Evolutionary conservation across 2,888 invertebrate genomes (phyloP).

Genomic region (Drosophila sordidula): DNA sequence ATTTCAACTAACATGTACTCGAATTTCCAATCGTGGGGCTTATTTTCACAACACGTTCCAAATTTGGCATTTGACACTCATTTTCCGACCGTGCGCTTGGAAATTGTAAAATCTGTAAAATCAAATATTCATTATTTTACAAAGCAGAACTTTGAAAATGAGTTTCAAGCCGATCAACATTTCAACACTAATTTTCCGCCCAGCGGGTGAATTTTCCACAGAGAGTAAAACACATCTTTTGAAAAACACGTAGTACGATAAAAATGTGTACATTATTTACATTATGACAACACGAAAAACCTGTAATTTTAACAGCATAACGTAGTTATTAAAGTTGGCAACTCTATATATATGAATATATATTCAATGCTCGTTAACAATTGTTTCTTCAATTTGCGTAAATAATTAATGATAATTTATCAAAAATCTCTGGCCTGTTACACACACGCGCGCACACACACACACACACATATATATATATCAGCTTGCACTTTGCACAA

Average conservation of each 20-base stretch:
- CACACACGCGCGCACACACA: neutral
- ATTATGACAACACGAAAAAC: neutral
- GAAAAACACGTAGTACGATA: too few relatives aligned
- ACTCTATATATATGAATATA: neutral
- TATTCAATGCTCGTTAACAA: slow-evolving; percentile 5
- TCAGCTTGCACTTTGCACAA: slow-evolving; percentile 35
- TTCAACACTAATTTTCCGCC: neutral
- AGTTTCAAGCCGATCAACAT: neutral
- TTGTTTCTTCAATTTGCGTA: slow-evolving; percentile 37
- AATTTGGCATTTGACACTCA: neutral
- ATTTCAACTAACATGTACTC: neutral
- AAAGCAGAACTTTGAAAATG: too few relatives aligned
- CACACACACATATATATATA: slow-evolving; percentile 10
- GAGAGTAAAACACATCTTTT: too few relatives aligned
- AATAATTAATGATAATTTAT: slow-evolving; percentile 55
- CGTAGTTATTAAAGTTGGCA: neutral
- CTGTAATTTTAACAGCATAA: neutral
- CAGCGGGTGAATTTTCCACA: too few relatives aligned
- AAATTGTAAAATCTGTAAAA: too few relatives aligned
- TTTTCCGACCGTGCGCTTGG: neutral
- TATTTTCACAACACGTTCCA: neutral
- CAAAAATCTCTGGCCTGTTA: slow-evolving; percentile 6
- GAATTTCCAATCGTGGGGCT: too few relatives aligned
- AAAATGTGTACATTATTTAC: neutral
- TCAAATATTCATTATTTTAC: too few relatives aligned